Evolutionary conservation across 1,140 invertebrate species (phyloP), one percentile per base, ranked within the genome.

Genomic region (Leptonema lineaticorne): DNA sequence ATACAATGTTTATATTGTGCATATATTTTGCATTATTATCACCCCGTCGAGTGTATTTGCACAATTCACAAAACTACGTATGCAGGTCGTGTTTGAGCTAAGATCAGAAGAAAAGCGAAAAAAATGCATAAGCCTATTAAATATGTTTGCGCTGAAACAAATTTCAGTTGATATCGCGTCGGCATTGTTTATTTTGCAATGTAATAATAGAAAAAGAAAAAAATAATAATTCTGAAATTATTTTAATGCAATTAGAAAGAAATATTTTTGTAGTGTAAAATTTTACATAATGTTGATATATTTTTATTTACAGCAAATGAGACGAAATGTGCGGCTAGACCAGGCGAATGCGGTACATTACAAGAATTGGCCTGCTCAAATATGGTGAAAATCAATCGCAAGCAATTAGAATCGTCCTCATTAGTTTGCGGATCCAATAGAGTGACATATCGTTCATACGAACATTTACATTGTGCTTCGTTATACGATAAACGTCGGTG

Each of bases 381-480:
- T 8, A 72, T 74, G 1, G 63, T 73, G 9, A 70, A 69, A 22
- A 75, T 75, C 24, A 74, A 73, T 37, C 63, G 60, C 16, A 50
- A 62, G 4, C 11, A 24, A 69, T 64, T 68, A 70, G 62, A 37
- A 27, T 50, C 59, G 53, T 62, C 57, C 7, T 63, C 64, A 57
- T 63, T 69, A 48, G 75, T 78, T 20, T 79, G 77, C 57, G 78
- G 76, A 50, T 75, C 71, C 65, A 77, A 79, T 63, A 77, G 76
- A 14, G 63, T 70, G 18, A 76, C 77, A 14, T 78, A 78, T 58
- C 63, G 41, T 20, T 77, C 75, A 27, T 69, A 70, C 27, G 68
- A 76, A 69, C 77, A 78, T 62, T 68, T 79, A 24, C 72, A 73
- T 26, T 79, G 78, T 60, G 70, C 76, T 11, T 73, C 67, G 20